Conservation (phyloP, 2,888 invertebrate genomes). For the Cylloceria caligata region DNA sequence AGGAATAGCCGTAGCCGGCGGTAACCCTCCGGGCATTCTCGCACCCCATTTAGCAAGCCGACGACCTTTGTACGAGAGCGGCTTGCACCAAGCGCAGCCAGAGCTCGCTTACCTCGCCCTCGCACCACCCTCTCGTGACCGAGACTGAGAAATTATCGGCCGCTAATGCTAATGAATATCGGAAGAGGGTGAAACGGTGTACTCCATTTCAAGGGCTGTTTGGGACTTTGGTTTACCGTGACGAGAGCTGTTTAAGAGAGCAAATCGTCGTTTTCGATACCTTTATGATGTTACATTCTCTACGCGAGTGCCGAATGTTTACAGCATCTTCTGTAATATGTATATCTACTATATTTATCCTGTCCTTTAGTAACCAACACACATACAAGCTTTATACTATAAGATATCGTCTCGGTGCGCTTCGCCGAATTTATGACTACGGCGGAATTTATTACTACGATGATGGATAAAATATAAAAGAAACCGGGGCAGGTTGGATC, state of each 20-base stretch:
- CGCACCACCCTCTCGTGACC: conserved; percentile 28
- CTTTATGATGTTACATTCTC: conserved; percentile 1
- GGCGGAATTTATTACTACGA: not conserved
- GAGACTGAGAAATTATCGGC: conserved; percentile 81
- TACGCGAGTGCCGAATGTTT: not conserved
- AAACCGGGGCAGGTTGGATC: not conserved
- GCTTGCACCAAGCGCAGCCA: conserved; percentile 16
- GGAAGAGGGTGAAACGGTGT: conserved; percentile 70
- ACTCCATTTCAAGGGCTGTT: conserved; percentile 60
- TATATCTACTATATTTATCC: not conserved
- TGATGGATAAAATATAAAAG: not conserved
- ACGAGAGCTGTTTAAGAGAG: conserved; percentile 74
- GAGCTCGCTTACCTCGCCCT: conserved; percentile 7
- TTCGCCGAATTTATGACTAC: conserved; percentile 62
- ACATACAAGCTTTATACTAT: not conserved
- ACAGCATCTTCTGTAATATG: not conserved
- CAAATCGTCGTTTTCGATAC: not conserved
- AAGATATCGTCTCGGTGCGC: conserved; percentile 43
- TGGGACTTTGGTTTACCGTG: conserved; percentile 47
- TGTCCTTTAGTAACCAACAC: conserved; percentile 11
- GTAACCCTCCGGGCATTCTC: conserved; percentile 68
- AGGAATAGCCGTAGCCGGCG: conserved; percentile 39
- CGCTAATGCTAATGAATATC: conserved; percentile 82
- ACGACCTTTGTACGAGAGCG: conserved; percentile 64
- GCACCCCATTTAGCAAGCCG: conserved; percentile 77